These are phyloP conservation scores for Corydoras maculifer DNA, from an alignment of 2,113 vertebrate species.

Conservation along the genomic window DNA sequence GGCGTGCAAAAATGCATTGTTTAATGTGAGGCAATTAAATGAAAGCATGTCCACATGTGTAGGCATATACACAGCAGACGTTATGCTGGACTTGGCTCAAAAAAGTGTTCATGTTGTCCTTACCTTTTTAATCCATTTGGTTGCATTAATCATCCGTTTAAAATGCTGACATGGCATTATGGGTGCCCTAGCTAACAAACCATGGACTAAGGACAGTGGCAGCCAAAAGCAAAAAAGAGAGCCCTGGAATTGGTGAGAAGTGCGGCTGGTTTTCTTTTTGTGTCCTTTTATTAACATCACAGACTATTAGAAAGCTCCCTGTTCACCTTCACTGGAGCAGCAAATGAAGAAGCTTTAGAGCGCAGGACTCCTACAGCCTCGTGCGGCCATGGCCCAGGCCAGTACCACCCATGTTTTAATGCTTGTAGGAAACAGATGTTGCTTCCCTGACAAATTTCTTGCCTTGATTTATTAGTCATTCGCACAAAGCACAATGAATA, in stretches of 20 bases:
- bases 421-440: conserved; percentile 97
- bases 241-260: conserved; percentile 70
- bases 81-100: conserved; percentile 61
- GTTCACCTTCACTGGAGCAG: conserved; percentile 99
- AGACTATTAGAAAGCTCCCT: conserved; percentile 95
- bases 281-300: conserved; percentile 92
- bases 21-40: too few species aligned
- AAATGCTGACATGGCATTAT: conserved; percentile 98
- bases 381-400: conserved; percentile 76
- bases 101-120: conserved; percentile 84
- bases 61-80: conserved; percentile 36
- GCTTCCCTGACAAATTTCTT: conserved; percentile 93
- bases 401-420: conserved; percentile 81
- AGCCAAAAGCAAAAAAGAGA: conserved; percentile 79
- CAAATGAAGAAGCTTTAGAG: conserved; percentile 95
- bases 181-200: conserved; percentile 95
- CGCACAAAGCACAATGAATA: conserved; percentile 93
- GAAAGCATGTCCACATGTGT: neutral
- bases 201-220: conserved; percentile 97
- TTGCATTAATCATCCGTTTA: conserved; percentile 98
- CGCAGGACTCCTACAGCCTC: conserved; percentile 85
- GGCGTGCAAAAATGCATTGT: too few species aligned
- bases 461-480: conserved; percentile 97
- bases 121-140: conserved; percentile 95
- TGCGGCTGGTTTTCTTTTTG: conserved; percentile 55